Evolutionary conservation across 2,797 vertebrate genomes (phyloP), one percentile per base, ranked within the genome.

Genomic region (Eulemur rubriventer): DNA sequence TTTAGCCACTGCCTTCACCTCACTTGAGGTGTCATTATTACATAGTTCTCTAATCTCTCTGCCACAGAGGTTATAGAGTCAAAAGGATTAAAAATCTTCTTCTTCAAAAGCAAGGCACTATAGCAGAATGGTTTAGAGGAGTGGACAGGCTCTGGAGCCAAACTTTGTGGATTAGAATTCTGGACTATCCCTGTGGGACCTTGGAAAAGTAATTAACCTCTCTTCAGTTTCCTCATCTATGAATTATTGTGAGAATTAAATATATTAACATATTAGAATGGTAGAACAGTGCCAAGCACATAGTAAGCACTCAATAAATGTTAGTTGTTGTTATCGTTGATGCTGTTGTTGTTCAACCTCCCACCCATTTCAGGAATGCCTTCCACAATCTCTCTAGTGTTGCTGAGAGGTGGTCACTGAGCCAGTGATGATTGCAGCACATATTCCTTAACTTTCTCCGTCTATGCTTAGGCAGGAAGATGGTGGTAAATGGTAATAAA

Each of bases 101-200:
- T 88, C 73, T 95, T 88, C 38, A 88, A 91, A 91, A 48, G 59
- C 65, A 94, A 94, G 43, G n/a, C 48, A 46, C 48, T 10, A 1
- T 63, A 75, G 35, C 48, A 87, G 35, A 80, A 26, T 46, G 50
- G 5, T 33, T 59, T 73, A 46, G 84, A 91, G 30, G 26, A 52
- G 84, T 89, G 33, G 17, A 28, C 20, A 97, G 90, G 22, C n/a
- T 76, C 61, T 89, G 30, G 59, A 89, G 52, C 38, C 52, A 95
- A 33, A 72, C 69, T 85, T 69, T 59, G 28, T 69, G 46, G 69
- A 55, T 83, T 94, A 89, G 59, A 91, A 83, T 83, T 76, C 10
- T 65, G 76, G 83, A 59, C 41, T 16, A 46, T n/a, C 48, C 16
- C 41, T 46, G 8, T 91, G 65, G 69, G 41, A 92, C 38, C 84